Base-by-base conservation (phyloP, 2,797 vertebrate species). In the Eulemur rubriventer region DNA sequence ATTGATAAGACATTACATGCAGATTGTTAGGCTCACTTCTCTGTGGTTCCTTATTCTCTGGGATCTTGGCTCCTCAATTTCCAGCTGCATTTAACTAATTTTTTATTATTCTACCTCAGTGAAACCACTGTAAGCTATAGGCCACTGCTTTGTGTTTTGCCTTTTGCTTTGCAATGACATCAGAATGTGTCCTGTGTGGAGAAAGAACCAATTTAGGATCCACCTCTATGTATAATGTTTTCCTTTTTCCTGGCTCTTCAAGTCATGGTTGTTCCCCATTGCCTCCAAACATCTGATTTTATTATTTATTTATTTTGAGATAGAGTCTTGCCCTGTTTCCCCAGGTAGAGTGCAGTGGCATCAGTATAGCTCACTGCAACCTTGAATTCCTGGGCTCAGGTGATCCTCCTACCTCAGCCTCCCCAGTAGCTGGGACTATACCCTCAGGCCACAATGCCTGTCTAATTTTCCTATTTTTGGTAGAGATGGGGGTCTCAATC, bases 211-310 rank as follows among this genome's bases (percentile, higher is more conserved):
- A 48, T 63, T 69, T 30, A 65, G 33, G 35, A 46, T 35, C 61
- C 33, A 48, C 17, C 48, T 92, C 63, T 26, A 7, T 38, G 20
- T 50, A 52, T 28, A 28, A 59, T 28, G 11, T n/a, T 88, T 89
- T 73, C 41, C 17, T 94, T 75, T 72, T 46, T 26, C 41, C 30
- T n/a, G 59, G 33, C 28, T 30, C 38, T 92, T 78, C 48, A 50
- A 38, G 43, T 85, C 73, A 28, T 22, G 18, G 69, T 50, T 33
- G 11, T 12, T 89, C 43, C 79, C 14, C 26, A 14, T 12, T 85
- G n/a, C 43, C 75, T 90, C 78, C 46, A 76, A 65, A 83, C 26
- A 20, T 17, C 30, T 50, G 33, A 65, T 81, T 94, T 78, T 50
- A 94, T 59, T 59, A 28, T 59, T 57, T 57, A 26, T 59, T 59